Base-by-base conservation (phyloP, 2,888 invertebrate genomes). In the Arrhopalites spinosus region DNA sequence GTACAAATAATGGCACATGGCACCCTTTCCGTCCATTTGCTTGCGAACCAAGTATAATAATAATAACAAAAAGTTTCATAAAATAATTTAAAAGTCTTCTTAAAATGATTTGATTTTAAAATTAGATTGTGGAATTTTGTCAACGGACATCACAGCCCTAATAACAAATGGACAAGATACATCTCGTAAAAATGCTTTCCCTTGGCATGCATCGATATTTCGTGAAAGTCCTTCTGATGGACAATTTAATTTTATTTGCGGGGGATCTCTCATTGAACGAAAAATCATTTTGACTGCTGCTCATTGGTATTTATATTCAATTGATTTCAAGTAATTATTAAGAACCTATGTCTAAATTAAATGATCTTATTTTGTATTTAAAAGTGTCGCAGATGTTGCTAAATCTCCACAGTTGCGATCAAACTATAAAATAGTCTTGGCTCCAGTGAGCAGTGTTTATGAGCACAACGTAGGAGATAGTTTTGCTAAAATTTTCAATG, bases 181-280 rank as follows among this genome's bases (percentile, higher is more conserved):
- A 1, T 8, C 23, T 29, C n/a, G 69, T 17, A 69, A 69, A 53
- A 53, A 69, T 29, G 1, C 53, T 17, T 50, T 69, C 53, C 69
- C 69, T 2, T 69, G 69, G 69, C 50, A 69, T 20, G 69, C 53
- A 45, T 50, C 69, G 5, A 69, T 69, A 7, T 69, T 69, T 30
- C 25, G 53, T 15, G 59, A 25, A 25, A 8, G 25, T 7, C 47
- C 17, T 23, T 2, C 15, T 0, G 15, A 25, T 27, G 69, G 69
- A 53, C 27, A 53, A 27, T 53, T 15, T 29, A 3, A 45, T 25
- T 69, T 25, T n/a, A 43, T 27, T 7, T 69, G 69, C 53, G 69
- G 69, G 8, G 69, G 50, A 2, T 53, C 69, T 5, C 20, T 69
- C 13, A 53, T 69, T 29, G 69, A 69, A 17, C 23, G 59, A 13